These are phyloP conservation scores for Alcedo quadribrachys DNA, from an alignment of 2,797 vertebrate species.

Conservation along the genomic window DNA sequence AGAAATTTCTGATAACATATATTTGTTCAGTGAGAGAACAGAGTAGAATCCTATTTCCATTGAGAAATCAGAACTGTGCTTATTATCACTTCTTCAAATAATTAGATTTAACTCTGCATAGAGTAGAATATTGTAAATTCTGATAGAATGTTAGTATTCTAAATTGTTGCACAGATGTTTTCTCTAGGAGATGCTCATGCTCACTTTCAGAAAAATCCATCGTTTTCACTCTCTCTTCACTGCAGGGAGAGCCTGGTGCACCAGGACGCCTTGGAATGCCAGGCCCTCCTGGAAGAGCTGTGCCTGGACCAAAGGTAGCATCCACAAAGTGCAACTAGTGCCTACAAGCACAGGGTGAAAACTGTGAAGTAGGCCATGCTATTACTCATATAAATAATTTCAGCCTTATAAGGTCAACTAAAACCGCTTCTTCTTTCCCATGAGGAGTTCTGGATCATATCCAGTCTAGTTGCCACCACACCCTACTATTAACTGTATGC, in stretches of 20 bases:
- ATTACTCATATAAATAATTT: neutral
- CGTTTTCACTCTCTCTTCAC: neutral
- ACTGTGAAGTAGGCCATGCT: neutral
- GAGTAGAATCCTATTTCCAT: neutral
- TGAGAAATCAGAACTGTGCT: neutral
- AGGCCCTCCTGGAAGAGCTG: slow-evolving; percentile 86
- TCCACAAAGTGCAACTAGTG: neutral
- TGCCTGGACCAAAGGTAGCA: slow-evolving; percentile 89
- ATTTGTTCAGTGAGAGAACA: neutral
- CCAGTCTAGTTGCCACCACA: neutral
- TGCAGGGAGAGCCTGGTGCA: slow-evolving; percentile 88
- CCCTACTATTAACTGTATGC: neutral
- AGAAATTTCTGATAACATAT: neutral
- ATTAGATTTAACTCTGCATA: neutral
- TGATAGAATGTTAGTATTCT: neutral
- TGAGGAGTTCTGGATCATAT: neutral
- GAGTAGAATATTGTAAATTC: neutral
- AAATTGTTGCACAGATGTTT: neutral
- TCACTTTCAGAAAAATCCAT: neutral
- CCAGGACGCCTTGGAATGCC: slow-evolving; percentile 85
- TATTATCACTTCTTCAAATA: neutral
- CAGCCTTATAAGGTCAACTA: neutral
- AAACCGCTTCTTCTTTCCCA: neutral
- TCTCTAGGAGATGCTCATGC: neutral
- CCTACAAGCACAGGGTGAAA: neutral